These are phyloP conservation scores for Anisognathus igniventris DNA, from an alignment of 2,797 vertebrate genomes.

Conservation along the genomic window DNA sequence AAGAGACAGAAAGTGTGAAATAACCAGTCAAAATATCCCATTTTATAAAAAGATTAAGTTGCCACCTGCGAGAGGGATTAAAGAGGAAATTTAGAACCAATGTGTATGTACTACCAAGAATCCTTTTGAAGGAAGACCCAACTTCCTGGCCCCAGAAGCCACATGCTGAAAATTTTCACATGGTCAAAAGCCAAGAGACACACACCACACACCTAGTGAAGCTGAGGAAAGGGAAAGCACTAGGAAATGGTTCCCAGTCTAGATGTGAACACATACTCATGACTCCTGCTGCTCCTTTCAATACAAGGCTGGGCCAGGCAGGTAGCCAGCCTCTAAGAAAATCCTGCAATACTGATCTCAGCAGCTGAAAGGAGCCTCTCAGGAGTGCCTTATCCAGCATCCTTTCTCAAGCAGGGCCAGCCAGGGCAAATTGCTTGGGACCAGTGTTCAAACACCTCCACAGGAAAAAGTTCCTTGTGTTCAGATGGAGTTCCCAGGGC, in stretches of 20 bases:
- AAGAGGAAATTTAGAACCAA: neutral
- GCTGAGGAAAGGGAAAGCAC: neutral
- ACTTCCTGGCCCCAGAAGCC: neutral
- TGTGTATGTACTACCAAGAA: neutral
- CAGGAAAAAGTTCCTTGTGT: neutral
- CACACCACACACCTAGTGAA: neutral
- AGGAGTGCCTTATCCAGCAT: neutral
- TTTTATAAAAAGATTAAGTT: neutral
- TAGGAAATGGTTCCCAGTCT: neutral
- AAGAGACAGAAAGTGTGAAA: neutral
- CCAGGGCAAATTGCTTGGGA: neutral
- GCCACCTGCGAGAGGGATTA: neutral
- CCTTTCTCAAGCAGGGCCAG: neutral
- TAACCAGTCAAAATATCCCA: neutral
- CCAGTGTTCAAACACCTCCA: neutral
- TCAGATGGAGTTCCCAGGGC: neutral
- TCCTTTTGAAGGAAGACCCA: neutral
- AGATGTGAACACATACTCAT: neutral
- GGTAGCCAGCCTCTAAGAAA: neutral
- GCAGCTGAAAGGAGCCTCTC: neutral
- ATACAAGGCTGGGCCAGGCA: neutral
- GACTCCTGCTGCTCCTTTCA: neutral
- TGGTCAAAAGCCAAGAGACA: neutral
- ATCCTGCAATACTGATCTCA: neutral
- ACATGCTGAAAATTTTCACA: neutral